phyloP scores from a whole-genome alignment of 2,797 vertebrate genomes.

The Micropoecilia bifurca region DNA sequence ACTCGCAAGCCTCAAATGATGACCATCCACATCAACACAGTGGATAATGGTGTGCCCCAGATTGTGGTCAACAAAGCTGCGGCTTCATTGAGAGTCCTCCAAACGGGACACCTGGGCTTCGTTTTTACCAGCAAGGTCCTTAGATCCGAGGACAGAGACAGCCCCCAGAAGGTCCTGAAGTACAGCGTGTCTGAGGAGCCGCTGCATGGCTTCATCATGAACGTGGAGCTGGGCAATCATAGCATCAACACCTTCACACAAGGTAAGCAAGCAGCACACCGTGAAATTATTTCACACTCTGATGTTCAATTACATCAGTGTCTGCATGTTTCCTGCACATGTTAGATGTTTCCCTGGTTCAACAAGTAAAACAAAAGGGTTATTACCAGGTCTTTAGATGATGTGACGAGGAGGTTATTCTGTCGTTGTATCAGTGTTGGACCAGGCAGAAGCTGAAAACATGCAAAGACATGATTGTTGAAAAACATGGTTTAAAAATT shows the following conservation, averaged over 20 bases:
- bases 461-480: neutral
- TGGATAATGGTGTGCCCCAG: conserved; percentile 86
- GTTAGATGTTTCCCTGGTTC: neutral
- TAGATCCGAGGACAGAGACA: conserved; percentile 86
- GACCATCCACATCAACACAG: conserved; percentile 84
- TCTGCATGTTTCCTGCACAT: neutral
- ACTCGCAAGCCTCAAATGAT: conserved; percentile 87
- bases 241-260: conserved; percentile 86
- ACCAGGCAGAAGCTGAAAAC: neutral
- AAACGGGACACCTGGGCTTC: conserved; percentile 85
- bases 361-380: neutral
- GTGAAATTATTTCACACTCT: conserved; percentile 1
- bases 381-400: neutral
- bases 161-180: conserved; percentile 82
- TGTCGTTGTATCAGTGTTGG: neutral
- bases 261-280: conserved; percentile 74
- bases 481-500: neutral
- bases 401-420: neutral
- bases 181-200: conserved; percentile 82
- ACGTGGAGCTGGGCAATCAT: conserved; percentile 82
- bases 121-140: conserved; percentile 86
- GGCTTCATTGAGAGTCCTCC: conserved; percentile 81
- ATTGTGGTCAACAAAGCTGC: conserved; percentile 87
- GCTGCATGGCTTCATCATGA: conserved; percentile 86
- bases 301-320: neutral